Percentiles rank a stretch among this genome's conserved stretches.
phyloP scores from a whole-genome alignment of 2,888 invertebrate species.

The Phaedon cochleariae region DNA sequence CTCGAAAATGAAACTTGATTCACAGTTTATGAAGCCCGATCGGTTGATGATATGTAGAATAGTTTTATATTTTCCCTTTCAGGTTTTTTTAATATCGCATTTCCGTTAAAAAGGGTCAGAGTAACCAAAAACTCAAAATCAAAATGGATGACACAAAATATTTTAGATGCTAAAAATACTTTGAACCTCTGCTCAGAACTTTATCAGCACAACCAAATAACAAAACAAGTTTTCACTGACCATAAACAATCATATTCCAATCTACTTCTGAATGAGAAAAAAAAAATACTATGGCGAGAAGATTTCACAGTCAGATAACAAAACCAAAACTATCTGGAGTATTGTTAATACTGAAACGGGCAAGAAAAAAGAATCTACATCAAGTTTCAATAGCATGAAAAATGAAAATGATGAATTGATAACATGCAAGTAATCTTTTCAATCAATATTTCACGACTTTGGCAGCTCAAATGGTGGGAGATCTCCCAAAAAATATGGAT shows the following conservation, averaged over 20 bases:
- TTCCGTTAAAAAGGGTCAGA: neutral
- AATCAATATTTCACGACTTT: neutral
- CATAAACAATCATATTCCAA: neutral
- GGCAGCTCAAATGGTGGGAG: neutral
- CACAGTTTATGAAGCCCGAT: neutral
- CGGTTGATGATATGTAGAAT: neutral
- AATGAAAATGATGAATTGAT: neutral
- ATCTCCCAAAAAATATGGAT: neutral
- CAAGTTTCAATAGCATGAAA: neutral
- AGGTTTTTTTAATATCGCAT: neutral
- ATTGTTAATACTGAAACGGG: too few species aligned
- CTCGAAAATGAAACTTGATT: neutral
- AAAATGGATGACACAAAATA: neutral
- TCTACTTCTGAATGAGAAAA: slow-evolving; percentile 9
- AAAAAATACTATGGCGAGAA: neutral
- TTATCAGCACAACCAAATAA: neutral
- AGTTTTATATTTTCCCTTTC: neutral
- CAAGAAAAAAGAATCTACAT: too few species aligned
- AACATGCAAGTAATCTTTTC: neutral
- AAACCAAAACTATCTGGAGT: neutral
- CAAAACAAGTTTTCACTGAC: neutral
- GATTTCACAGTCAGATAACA: neutral
- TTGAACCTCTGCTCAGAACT: neutral
- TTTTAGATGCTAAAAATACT: neutral
- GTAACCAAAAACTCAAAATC: neutral